phyloP scores from a whole-genome alignment of 2,888 invertebrate genomes.

The Drosophila greeni region DNA sequence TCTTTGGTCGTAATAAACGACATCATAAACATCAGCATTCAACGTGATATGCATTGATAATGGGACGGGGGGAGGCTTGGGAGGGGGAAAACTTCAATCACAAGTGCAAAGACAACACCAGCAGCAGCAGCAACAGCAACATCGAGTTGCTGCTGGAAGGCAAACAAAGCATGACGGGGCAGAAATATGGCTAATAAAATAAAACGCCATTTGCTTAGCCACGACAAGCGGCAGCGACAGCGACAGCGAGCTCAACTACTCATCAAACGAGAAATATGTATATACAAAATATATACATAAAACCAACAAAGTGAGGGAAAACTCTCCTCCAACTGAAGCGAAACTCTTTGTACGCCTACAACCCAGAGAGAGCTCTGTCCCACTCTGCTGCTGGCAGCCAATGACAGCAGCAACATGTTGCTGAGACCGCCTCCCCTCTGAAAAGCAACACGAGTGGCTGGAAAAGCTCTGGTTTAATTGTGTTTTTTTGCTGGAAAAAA shows the following conservation, averaged over 20 bases:
- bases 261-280: conserved; percentile 36
- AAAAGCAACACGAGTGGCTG: conserved; percentile 32
- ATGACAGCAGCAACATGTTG: conserved; percentile 62
- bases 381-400: conserved; percentile 28
- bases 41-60: conserved; percentile 75
- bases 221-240: conserved; percentile 20
- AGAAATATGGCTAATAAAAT: conserved; percentile 74
- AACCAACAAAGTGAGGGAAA: conserved; percentile 21
- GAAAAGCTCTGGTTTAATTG: conserved; percentile 26
- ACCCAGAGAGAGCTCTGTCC: conserved; percentile 10
- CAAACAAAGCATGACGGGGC: conserved; percentile 71
- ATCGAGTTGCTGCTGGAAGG: conserved; percentile 41
- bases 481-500: conserved; percentile 13
- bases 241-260: conserved; percentile 28
- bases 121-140: conserved; percentile 18
- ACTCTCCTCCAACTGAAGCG: conserved; percentile 18
- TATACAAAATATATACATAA: conserved; percentile 26
- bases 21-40: conserved; percentile 53
- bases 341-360: conserved; percentile 56
- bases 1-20: conserved; percentile 49
- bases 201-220: conserved; percentile 65
- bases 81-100: conserved; percentile 26
- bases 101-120: conserved; percentile 52
- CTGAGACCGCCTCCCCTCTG: conserved; percentile 52
- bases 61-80: conserved; percentile 47